Percentiles rank a stretch among this genome's conserved stretches.
These are phyloP conservation scores for Lomographa bimaculata DNA, from an alignment of 2,888 invertebrate genomes.

Conservation along the genomic window DNA sequence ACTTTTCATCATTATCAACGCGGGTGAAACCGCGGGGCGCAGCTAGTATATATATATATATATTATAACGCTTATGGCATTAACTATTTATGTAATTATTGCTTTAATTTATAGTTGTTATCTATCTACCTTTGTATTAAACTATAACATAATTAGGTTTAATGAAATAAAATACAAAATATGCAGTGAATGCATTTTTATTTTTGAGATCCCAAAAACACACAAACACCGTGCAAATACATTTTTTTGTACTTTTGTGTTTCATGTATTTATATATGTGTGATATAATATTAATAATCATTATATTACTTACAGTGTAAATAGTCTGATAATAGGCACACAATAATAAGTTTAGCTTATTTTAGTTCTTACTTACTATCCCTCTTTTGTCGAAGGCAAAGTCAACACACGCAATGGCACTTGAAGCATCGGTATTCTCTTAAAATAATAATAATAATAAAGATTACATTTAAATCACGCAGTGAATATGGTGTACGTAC, in stretches of 20 bases:
- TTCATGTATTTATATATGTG: slow-evolving; percentile 34
- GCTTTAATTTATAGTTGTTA: too few relatives aligned
- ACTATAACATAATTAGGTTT: slow-evolving; percentile 5
- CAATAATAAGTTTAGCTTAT: slow-evolving; percentile 16
- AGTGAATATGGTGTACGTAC: slow-evolving; percentile 51
- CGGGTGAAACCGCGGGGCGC: too few relatives aligned
- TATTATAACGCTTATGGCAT: too few relatives aligned
- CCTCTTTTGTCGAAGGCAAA: slow-evolving; percentile 38
- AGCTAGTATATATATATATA: too few relatives aligned
- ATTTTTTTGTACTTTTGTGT: slow-evolving; percentile 41
- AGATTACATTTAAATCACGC: slow-evolving; percentile 42
- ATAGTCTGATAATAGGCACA: slow-evolving; percentile 36
- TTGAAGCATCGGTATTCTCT: slow-evolving; percentile 68
- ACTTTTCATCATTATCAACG: too few relatives aligned
- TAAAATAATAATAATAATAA: slow-evolving; percentile 39
- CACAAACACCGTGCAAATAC: slow-evolving; percentile 74
- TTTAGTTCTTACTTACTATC: slow-evolving; percentile 43
- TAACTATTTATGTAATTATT: too few relatives aligned
- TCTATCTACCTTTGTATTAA: too few relatives aligned
- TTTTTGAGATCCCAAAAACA: slow-evolving; percentile 84
- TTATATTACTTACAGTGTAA: slow-evolving; percentile 30
- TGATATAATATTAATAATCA: slow-evolving; percentile 35
- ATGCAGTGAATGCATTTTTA: slow-evolving; percentile 72
- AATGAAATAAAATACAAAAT: slow-evolving; percentile 33
- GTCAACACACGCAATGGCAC: slow-evolving; percentile 67